phyloP scores from a whole-genome alignment of 2,113 vertebrate genomes.

The Lampris incognitus region DNA sequence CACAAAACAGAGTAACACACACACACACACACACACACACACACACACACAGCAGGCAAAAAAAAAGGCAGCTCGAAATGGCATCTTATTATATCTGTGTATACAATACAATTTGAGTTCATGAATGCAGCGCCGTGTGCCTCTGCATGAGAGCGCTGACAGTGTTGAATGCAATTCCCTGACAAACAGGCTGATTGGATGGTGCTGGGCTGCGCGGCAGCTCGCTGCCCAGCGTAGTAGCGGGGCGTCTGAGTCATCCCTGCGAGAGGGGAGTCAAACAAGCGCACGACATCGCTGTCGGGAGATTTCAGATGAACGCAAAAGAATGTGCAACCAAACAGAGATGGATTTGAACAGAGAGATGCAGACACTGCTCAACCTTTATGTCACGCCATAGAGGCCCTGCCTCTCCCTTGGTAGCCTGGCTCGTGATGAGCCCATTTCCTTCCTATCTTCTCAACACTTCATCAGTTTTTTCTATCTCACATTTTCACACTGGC shows the following conservation, averaged over 20 bases:
- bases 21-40: constrained; percentile 1
- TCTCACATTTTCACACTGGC: neutral
- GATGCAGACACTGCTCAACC: neutral
- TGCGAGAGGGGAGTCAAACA: neutral
- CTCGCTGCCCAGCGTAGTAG: constrained; percentile 16
- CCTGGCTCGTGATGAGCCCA: no score
- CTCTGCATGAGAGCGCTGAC: no score
- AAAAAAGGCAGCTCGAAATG: neutral
- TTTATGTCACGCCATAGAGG: no score
- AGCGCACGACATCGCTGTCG: neutral
- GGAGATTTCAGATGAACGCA: neutral
- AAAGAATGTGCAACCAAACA: constrained; percentile 15
- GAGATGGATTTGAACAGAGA: constrained; percentile 1
- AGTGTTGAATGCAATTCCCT: no score
- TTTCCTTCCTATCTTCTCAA: no score
- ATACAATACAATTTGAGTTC: no score
- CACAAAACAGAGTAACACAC: neutral
- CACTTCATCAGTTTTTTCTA: neutral
- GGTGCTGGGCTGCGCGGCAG: constrained; percentile 1
- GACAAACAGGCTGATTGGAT: neutral
- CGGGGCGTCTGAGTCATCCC: constrained; percentile 15
- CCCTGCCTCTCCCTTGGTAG: neutral
- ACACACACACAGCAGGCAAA: neutral
- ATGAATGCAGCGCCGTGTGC: no score
- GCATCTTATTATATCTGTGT: no score